phyloP scores from a whole-genome alignment of 1,140 invertebrate genomes.

The Gonatopus flavifemur region DNA sequence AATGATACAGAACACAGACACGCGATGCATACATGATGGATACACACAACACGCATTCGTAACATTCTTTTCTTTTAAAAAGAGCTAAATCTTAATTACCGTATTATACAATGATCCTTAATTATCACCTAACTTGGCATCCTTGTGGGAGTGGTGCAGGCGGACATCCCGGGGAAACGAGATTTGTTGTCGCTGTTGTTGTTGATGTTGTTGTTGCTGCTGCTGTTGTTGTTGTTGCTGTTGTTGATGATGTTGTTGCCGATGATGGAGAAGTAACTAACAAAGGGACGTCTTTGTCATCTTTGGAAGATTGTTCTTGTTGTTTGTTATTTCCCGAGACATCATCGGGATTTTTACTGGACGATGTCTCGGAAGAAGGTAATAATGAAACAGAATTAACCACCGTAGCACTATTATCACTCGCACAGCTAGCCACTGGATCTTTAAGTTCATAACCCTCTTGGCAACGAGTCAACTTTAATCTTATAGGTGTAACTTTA shows the following conservation, averaged over 20 bases:
- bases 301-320: conserved; percentile 34
- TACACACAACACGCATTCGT: no score
- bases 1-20: no score
- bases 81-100: no score
- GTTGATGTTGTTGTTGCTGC: conserved; percentile 26
- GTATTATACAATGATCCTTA: conserved; percentile 61
- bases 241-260: conserved; percentile 32
- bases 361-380: not conserved
- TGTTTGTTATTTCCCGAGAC: conserved; percentile 3
- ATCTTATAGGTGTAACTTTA: conserved; percentile 75
- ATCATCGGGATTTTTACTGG: conserved; percentile 7
- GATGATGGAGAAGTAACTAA: no score
- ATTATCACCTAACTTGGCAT: conserved; percentile 86
- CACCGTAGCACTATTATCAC: conserved; percentile 37
- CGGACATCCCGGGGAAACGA: conserved; percentile 49
- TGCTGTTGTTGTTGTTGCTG: conserved; percentile 22
- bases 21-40: no score
- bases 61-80: no score
- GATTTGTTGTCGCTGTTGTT: conserved; percentile 38
- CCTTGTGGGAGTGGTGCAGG: conserved; percentile 72
- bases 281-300: conserved; percentile 18
- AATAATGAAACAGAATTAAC: conserved; percentile 23
- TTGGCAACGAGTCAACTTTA: conserved; percentile 78
- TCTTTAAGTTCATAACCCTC: conserved; percentile 67
- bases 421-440: conserved; percentile 52